These are phyloP conservation scores for Harpalus rufipes DNA, from an alignment of 2,888 invertebrate genomes.

Conservation along the genomic window DNA sequence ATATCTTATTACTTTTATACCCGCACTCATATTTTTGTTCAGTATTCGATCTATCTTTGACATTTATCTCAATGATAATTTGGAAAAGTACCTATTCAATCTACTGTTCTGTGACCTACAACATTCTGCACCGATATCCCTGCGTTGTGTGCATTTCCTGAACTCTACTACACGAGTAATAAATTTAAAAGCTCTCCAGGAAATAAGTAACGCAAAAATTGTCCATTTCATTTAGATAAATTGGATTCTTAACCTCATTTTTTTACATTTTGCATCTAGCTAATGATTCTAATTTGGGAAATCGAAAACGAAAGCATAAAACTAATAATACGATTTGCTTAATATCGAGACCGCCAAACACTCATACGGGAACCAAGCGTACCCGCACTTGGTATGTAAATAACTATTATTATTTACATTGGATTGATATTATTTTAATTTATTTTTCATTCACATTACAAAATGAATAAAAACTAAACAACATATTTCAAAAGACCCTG, in stretches of 20 bases:
- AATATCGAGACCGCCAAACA: background rate
- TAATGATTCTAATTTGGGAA: background rate
- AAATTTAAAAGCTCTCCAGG: background rate
- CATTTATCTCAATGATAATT: too few species aligned
- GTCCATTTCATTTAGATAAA: conserved; percentile 3
- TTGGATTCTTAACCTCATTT: background rate
- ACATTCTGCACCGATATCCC: background rate
- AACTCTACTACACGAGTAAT: background rate
- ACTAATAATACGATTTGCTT: background rate
- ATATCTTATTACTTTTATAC: too few species aligned
- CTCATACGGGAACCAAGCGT: too few species aligned
- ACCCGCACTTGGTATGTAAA: too few species aligned
- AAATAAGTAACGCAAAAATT: conserved; percentile 1
- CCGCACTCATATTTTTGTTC: too few species aligned
- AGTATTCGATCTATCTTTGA: too few species aligned
- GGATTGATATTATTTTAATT: too few species aligned
- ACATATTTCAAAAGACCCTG: background rate
- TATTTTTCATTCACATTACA: background rate
- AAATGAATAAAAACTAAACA: background rate
- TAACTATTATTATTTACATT: too few species aligned
- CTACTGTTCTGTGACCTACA: background rate
- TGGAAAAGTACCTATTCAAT: too few species aligned
- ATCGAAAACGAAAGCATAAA: background rate
- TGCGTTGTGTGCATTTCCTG: background rate
- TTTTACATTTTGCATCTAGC: background rate